These are phyloP conservation scores for Euspilapteryx auroguttella DNA, from an alignment of 2,888 invertebrate species.

Conservation along the genomic window DNA sequence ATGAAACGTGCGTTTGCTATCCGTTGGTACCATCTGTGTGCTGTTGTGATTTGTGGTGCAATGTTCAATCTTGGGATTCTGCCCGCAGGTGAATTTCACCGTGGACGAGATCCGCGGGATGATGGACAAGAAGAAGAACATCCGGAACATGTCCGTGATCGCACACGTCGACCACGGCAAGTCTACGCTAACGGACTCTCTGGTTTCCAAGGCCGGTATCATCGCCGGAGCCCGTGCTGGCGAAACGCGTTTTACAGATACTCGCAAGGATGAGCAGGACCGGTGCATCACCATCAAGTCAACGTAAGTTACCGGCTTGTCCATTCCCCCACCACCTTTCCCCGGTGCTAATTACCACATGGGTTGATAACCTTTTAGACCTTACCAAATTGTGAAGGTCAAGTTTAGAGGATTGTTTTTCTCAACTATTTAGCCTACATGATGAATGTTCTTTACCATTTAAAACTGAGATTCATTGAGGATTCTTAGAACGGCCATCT, in stretches of 20 bases:
- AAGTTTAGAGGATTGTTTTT: too few relatives aligned
- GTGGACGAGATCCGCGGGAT: constrained; percentile 99
- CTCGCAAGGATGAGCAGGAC: constrained; percentile 99
- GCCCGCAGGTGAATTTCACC: constrained; percentile 97
- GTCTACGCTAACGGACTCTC: constrained; percentile 98
- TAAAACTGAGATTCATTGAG: constrained; percentile 34
- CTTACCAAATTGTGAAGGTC: too few relatives aligned
- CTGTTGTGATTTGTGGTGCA: constrained; percentile 12
- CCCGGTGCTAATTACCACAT: constrained; percentile 1
- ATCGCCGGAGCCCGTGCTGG: constrained; percentile 99
- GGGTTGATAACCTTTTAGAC: constrained; percentile 14
- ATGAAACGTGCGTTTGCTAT: constrained; percentile 33
- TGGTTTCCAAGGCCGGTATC: constrained; percentile 99
- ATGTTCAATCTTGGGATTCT: constrained; percentile 36
- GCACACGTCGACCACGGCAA: constrained; percentile 99
- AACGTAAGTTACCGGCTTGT: constrained; percentile 87
- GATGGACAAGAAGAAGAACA: constrained; percentile 99
- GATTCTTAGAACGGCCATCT: constrained; percentile 64
- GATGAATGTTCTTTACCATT: constrained; percentile 62
- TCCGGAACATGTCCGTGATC: constrained; percentile 99
- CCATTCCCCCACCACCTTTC: too few relatives aligned
- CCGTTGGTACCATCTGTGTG: constrained; percentile 21
- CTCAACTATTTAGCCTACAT: too few relatives aligned
- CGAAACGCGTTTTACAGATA: constrained; percentile 98
- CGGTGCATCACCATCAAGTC: constrained; percentile 99